phyloP scores from a whole-genome alignment of 2,797 vertebrate species.

The Gorsachius magnificus region DNA sequence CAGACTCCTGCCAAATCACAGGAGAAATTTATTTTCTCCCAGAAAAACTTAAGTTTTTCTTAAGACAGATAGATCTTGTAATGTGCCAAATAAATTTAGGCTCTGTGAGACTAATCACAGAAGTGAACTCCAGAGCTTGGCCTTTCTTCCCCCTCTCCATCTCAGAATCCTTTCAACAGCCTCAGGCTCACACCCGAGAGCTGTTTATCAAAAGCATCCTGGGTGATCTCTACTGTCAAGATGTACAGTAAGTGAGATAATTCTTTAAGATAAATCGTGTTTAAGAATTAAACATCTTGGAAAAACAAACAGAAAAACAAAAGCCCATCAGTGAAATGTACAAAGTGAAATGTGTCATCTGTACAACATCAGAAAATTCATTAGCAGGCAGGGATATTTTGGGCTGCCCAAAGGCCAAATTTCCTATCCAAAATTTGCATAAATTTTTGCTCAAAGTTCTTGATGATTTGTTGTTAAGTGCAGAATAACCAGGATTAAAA shows the following conservation, averaged over 20 bases:
- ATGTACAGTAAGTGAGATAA: not conserved
- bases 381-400: not conserved
- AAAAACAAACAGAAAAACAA: constrained; percentile 5
- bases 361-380: not conserved
- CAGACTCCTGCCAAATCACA: not conserved
- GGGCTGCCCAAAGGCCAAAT: not conserved
- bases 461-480: not conserved
- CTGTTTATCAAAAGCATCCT: constrained; percentile 23
- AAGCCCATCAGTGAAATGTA: not conserved
- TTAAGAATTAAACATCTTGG: not conserved
- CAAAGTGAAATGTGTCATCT: not conserved
- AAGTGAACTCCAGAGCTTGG: not conserved
- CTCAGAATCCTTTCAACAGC: not conserved
- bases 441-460: not conserved
- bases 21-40: not conserved
- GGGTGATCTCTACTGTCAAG: not conserved
- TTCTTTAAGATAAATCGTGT: not conserved
- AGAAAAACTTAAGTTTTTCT: not conserved
- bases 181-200: not conserved
- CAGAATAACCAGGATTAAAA: not conserved
- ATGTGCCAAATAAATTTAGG: not conserved
- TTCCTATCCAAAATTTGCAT: not conserved
- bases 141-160: not conserved
- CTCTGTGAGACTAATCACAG: not conserved
- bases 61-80: not conserved